Base-by-base conservation (phyloP, 2,113 vertebrate species). In the Ciconia boyciana region DNA sequence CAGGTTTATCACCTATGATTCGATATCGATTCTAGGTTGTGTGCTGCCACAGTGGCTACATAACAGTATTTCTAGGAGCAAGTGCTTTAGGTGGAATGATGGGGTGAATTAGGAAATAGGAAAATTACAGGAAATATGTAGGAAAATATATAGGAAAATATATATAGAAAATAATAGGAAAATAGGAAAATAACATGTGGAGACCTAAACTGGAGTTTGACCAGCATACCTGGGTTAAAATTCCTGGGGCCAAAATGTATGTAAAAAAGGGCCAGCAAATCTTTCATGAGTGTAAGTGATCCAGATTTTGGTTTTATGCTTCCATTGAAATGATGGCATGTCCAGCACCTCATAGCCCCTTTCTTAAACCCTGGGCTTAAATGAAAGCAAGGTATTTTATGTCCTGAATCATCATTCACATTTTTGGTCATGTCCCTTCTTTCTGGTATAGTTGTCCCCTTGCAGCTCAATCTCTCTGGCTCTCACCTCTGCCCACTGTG, bases 181-280 rank as follows among this genome's bases (percentile, higher is more conserved):
- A 39, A 39, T 39, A 34, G 85, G 55, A 88, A 94, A 86, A 52
- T 39, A 61, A 55, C 34, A 64, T 68, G 74, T 46, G 91, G 91
- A 97, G 72, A 92, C 36, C 57, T 82, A 29, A 69, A 54, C 2
- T 92, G 89, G 57, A 91, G 17, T 57, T 91, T 93, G 61, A 89
- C 72, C 82, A 94, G 66, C 46, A 41, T 83, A 39, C 21, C 79
- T 78, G 61, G n/a, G 52, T 93, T 95, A 90, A 97, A 86, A 92
- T 82, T 51, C 58, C 77, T 32, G 20, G 20, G 36, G 19, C 15
- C 48, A 54, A 60, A 79, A 70, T 39, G n/a, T 19, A 25, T 91
- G 43, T 62, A 76, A 70, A 96, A 62, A 96, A 65, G 46, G 51
- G 21, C 43, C 68, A 89, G 80, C 48, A 96, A 80, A 91, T 60